Base-by-base conservation (phyloP, 1,140 invertebrate species). In the Aporrectodea caliginosa region DNA sequence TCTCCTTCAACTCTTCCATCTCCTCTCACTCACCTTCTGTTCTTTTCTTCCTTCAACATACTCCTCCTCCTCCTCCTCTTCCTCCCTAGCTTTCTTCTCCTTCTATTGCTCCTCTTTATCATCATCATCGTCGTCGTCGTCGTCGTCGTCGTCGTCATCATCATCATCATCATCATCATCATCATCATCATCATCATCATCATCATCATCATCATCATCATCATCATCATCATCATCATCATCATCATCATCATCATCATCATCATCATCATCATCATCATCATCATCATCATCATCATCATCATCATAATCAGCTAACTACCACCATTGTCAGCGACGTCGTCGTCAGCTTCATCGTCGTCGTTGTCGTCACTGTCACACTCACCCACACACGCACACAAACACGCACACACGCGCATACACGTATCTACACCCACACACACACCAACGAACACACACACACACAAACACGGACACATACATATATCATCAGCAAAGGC, bases 141-240 rank as follows among this genome's bases (percentile, higher is more conserved):
- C 22, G 43, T 58, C 22, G 43, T 58, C 43, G 43, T 58, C 43
- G 43, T 58, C 43, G 43, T 58, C 43, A 58, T 58, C 43, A 58
- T 58, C 43, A 58, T 58, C 43, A 58, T 58, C 43, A 58, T 58
- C 43, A 58, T 58, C 43, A 58, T 58, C 43, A 58, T 58, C 43
- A 58, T 58, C 43, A 22, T 58, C 43, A 22, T 58, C 43, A 58
- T 58, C 43, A 58, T 58, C 43, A 58, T 58, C 43, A 58, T 58
- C 43, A 58, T 58, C 43, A 58, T 58, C 43, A 58, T 58, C 43
- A 58, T 58, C 43, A 58, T 12, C 22, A 22, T 58, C 43, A 58
- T 6, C 43, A 58, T 58, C 22, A 58, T 58, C 43, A 58, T 58
- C 43, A 58, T 58, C 22, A 22, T 58, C 22, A 22, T 58, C 43